phyloP scores from a whole-genome alignment of 2,888 invertebrate genomes.

The Cheilosia soror region DNA sequence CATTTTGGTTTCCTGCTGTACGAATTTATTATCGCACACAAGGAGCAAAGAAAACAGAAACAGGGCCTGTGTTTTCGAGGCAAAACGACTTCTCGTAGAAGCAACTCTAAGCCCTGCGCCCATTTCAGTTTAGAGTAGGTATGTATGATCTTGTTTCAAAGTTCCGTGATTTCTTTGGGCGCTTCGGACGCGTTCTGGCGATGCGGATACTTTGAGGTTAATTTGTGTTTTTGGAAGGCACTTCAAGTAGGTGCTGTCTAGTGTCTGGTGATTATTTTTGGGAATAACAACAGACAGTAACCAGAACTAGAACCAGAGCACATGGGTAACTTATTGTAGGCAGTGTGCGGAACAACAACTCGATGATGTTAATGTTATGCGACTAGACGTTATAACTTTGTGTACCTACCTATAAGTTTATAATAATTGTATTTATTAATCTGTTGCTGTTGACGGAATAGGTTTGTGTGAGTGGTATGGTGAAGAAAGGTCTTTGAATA shows the following conservation, averaged over 20 bases:
- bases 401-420: neutral
- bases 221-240: neutral
- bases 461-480: too few species aligned
- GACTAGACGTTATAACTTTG: slow-evolving; percentile 33
- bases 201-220: slow-evolving; percentile 2
- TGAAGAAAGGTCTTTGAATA: too few species aligned
- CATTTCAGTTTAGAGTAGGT: slow-evolving; percentile 8
- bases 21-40: slow-evolving; percentile 30
- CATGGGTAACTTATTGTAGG: neutral
- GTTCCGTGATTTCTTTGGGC: slow-evolving; percentile 16
- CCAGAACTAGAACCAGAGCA: neutral
- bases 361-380: neutral
- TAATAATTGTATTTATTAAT: too few species aligned
- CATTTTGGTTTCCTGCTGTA: slow-evolving; percentile 40
- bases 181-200: neutral
- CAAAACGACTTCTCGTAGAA: neutral
- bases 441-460: too few species aligned
- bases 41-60: neutral
- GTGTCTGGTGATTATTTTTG: neutral
- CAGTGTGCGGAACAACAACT: neutral
- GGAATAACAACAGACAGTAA: neutral
- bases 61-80: neutral
- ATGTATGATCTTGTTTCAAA: slow-evolving; percentile 14
- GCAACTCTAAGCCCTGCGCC: neutral
- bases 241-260: neutral